Base-by-base conservation (phyloP, 2,888 invertebrate genomes). In the Rugalucina vietnamica region DNA sequence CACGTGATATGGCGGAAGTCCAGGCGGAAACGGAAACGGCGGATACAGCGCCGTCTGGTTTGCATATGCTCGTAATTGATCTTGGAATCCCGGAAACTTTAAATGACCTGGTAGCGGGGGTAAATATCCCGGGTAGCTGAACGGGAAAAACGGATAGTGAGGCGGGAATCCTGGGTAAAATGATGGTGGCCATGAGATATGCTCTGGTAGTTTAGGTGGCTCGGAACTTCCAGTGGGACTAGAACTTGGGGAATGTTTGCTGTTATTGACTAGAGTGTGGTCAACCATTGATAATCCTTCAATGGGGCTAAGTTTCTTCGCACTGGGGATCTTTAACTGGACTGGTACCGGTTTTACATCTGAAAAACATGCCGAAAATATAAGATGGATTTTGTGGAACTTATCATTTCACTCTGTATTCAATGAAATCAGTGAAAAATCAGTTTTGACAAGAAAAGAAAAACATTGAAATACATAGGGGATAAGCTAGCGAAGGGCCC, bases 101-200 rank as follows among this genome's bases (percentile, higher is more conserved):
- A 73, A 79, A 32, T 84, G 76, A 3, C 84, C 85, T 29, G 88
- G 84, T 32, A 75, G 29, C 0, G 39, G 18, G 18, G 75, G 75
- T 18, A 75, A 54, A 34, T 34, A 37, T 32, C 57, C 34, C 1
- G 75, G 43, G 8, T 27, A 27, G n/a, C 75, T 24, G 8, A 57
- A 75, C 21, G 75, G 75, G 27, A 49, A 75, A 34, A 75, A 79
- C 36, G 83, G 71, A 29, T 70, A 73, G 49, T 76, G 84, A 32
- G 39, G 76, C 43, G 71, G 83, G 36, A 71, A 32, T 39, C 71
- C 32, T 39, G 29, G 65, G 49, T 78, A 57, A 1, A 74, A 18
- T 34, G 72, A 34, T 27, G 54, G 43, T 54, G 50, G 73, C 78
- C 80, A 87, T 79, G 81, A 82, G 54, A 79, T 76, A 69, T 77